These are phyloP conservation scores for Chanos chanos DNA, from an alignment of 2,797 vertebrate genomes.

Conservation along the genomic window DNA sequence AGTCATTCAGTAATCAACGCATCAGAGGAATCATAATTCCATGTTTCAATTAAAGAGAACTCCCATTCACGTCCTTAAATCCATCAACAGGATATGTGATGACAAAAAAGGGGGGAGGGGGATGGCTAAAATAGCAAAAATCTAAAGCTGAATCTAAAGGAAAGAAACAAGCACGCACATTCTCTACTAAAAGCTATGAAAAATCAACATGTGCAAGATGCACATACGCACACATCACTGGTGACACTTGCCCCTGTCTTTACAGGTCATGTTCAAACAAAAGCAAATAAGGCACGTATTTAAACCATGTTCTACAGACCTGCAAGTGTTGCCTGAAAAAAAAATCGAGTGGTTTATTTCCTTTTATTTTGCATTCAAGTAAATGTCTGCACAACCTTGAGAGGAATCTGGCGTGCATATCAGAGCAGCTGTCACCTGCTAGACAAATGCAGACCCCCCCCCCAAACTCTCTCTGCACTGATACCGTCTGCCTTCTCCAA, in stretches of 20 bases:
- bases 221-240: too few relatives aligned
- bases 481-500: conserved; percentile 33
- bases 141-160: too few relatives aligned
- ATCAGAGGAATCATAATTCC: conserved; percentile 14
- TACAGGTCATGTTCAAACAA: neutral
- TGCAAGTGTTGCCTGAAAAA: too few relatives aligned
- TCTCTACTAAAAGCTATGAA: neutral
- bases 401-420: conserved; percentile 2
- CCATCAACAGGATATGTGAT: conserved; percentile 14
- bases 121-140: neutral
- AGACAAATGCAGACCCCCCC: conserved; percentile 31
- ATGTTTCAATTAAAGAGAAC: conserved; percentile 27
- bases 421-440: conserved; percentile 30
- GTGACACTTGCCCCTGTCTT: neutral
- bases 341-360: conserved; percentile 11
- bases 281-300: neutral
- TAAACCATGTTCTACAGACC: neutral
- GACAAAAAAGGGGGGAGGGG: neutral
- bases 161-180: neutral
- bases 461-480: neutral
- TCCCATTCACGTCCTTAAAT: conserved; percentile 11
- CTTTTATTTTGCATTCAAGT: conserved; percentile 25
- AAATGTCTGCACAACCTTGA: conserved; percentile 33
- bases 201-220: neutral
- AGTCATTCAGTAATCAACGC: conserved; percentile 29